Percentiles rank a stretch among this genome's conserved stretches.
Conservation (phyloP, 2,888 invertebrate species). For the Nemotelus pantherinus region DNA sequence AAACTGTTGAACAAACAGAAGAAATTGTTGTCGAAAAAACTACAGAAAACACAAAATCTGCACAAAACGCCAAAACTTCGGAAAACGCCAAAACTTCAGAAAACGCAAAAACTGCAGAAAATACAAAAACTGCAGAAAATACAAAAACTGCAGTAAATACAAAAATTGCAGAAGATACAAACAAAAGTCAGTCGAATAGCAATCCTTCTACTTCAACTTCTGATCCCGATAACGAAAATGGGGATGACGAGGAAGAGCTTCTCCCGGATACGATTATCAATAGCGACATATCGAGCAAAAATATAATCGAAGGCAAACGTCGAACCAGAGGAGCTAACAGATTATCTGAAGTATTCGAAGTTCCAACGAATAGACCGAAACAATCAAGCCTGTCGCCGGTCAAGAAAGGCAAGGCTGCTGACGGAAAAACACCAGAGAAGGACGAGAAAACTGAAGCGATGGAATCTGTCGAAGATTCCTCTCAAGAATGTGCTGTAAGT, state of each 20-base stretch:
- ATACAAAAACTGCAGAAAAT: background rate
- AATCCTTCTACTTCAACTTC: background rate
- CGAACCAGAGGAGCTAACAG: slow-evolving; percentile 54
- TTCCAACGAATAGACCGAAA: background rate
- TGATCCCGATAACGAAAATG: background rate
- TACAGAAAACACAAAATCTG: too few species aligned
- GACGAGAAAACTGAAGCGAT: background rate
- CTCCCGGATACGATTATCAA: slow-evolving; percentile 49
- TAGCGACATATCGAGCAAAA: slow-evolving; percentile 60
- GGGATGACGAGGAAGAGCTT: slow-evolving; percentile 1
- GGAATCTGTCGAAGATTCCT: slow-evolving; percentile 46
- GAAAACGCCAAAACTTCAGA: too few species aligned
- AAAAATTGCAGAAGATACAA: background rate
- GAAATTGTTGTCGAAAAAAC: too few species aligned
- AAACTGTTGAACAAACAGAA: too few species aligned
- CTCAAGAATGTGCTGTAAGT: slow-evolving; percentile 55
- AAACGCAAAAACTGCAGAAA: background rate
- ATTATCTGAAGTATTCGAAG: slow-evolving; percentile 49
- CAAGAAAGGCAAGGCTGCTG: background rate
- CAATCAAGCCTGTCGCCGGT: background rate
- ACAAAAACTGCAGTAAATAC: background rate
- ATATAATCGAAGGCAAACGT: slow-evolving; percentile 60
- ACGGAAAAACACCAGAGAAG: background rate
- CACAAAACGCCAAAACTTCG: background rate
- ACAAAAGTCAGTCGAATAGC: background rate